These are phyloP conservation scores for Trididemnum clinides DNA, from an alignment of 23 tunicate genomes.

Conservation along the genomic window DNA sequence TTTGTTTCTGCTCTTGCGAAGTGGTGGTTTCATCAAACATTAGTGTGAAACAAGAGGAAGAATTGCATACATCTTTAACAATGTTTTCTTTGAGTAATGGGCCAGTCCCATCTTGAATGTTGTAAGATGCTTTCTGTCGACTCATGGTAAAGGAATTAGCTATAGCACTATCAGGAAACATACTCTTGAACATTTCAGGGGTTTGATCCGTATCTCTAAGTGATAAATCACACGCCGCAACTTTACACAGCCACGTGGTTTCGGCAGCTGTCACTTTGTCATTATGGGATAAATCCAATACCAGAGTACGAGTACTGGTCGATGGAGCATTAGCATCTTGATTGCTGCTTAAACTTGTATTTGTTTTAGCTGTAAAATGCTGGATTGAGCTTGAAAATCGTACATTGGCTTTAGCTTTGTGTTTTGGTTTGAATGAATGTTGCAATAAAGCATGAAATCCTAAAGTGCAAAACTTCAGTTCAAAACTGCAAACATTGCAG, in stretches of 20 bases:
- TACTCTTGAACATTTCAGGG: neutral
- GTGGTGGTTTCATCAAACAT: neutral
- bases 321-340: neutral
- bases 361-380: too few relatives aligned
- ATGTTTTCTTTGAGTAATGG: neutral
- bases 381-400: too few relatives aligned
- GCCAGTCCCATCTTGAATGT: neutral
- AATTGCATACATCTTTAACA: neutral
- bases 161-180: neutral
- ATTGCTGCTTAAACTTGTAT: neutral
- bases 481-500: too few relatives aligned
- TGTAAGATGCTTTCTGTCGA: slow-evolving; percentile 3
- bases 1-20: neutral
- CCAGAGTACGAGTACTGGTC: neutral
- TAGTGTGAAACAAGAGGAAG: neutral
- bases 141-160: neutral
- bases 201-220: neutral
- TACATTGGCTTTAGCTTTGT: too few relatives aligned
- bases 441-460: too few relatives aligned
- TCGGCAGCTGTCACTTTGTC: neutral
- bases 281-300: neutral
- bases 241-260: neutral
- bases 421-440: too few relatives aligned
- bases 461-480: too few relatives aligned
- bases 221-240: neutral